phyloP scores from a whole-genome alignment of 2,113 vertebrate genomes.

The Clinocottus analis region DNA sequence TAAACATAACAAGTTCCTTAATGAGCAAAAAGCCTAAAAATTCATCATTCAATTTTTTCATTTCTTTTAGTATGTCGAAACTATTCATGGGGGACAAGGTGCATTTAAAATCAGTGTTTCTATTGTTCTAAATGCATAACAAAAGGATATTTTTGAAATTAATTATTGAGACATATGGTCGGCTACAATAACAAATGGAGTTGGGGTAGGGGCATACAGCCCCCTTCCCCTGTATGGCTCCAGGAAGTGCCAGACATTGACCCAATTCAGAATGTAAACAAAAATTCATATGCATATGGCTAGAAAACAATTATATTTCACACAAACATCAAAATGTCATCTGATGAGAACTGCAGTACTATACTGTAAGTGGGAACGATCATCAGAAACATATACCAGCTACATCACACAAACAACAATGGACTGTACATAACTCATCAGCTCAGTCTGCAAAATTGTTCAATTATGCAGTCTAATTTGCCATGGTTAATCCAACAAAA shows the following conservation, averaged over 20 bases:
- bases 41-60: too few relatives aligned
- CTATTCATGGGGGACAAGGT: background rate
- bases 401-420: slow-evolving; percentile 42
- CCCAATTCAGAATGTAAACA: slow-evolving; percentile 24
- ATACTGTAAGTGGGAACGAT: background rate
- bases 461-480: slow-evolving; percentile 25
- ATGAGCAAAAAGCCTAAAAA: background rate
- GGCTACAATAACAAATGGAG: slow-evolving; percentile 9
- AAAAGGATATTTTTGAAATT: background rate
- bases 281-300: background rate
- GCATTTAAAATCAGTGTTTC: background rate
- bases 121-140: background rate
- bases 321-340: background rate
- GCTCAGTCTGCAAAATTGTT: slow-evolving; percentile 47
- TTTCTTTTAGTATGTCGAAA: too few relatives aligned
- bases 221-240: background rate
- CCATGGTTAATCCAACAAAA: slow-evolving; percentile 40
- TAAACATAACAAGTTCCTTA: background rate
- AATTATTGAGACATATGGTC: slow-evolving; percentile 3
- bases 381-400: background rate
- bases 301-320: background rate
- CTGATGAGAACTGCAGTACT: slow-evolving; percentile 11
- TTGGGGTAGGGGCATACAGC: background rate
- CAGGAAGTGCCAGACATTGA: slow-evolving; percentile 27
- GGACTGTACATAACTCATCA: slow-evolving; percentile 47